Percentiles rank a stretch among this genome's conserved stretches.
phyloP scores from a whole-genome alignment of 2,797 vertebrate species.

The Karalla daura region DNA sequence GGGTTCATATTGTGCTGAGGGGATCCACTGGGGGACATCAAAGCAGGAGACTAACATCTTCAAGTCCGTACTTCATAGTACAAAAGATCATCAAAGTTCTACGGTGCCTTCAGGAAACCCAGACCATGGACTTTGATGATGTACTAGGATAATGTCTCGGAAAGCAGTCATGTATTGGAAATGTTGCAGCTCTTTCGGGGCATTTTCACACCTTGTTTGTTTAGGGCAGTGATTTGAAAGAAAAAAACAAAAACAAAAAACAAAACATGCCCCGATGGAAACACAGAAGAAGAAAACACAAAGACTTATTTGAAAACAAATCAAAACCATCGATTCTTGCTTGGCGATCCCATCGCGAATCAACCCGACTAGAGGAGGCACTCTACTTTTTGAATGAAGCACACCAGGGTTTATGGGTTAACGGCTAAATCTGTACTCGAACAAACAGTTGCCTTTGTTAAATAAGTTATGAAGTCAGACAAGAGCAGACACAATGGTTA shows the following conservation, averaged over 20 bases:
- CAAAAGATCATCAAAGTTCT: slow-evolving; percentile 37
- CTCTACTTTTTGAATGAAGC: slow-evolving; percentile 59
- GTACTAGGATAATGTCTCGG: slow-evolving; percentile 33
- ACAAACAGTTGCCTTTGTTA: slow-evolving; percentile 40
- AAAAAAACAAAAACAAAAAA: too few species aligned
- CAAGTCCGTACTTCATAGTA: slow-evolving; percentile 33
- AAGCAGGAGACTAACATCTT: slow-evolving; percentile 46
- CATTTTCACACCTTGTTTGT: slow-evolving; percentile 41
- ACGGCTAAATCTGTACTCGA: slow-evolving; percentile 21
- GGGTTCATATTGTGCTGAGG: slow-evolving; percentile 44
- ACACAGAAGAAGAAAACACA: slow-evolving; percentile 9
- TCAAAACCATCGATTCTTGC: slow-evolving; percentile 38
- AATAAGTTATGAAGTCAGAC: slow-evolving; percentile 45
- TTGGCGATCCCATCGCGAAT: slow-evolving; percentile 37
- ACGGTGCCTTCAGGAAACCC: slow-evolving; percentile 75
- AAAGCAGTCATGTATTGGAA: slow-evolving; percentile 47
- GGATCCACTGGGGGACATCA: slow-evolving; percentile 42
- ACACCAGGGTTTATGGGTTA: slow-evolving; percentile 41
- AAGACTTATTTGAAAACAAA: slow-evolving; percentile 30
- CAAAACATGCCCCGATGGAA: slow-evolving; percentile 12
- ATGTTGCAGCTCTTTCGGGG: slow-evolving; percentile 44
- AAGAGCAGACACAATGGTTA: slow-evolving; percentile 17
- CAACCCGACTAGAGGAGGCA: slow-evolving; percentile 63
- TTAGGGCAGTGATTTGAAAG: slow-evolving; percentile 29
- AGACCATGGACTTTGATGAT: slow-evolving; percentile 46